These are phyloP conservation scores for Eupithecia abbreviata DNA, from an alignment of 2,888 invertebrate species.

Conservation along the genomic window DNA sequence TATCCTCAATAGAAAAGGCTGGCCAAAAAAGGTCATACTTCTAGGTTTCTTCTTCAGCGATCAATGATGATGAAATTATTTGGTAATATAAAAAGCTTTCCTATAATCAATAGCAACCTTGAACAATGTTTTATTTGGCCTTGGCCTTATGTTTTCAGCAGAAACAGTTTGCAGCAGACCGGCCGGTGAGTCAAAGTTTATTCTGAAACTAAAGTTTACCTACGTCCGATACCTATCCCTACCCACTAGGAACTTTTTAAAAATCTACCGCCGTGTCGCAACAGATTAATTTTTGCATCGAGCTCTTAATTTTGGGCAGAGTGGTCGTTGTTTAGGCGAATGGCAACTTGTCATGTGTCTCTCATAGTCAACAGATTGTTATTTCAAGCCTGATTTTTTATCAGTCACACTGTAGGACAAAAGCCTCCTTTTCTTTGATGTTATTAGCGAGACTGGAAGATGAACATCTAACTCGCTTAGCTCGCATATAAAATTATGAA, in stretches of 20 bases:
- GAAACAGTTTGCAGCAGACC: slow-evolving; percentile 38
- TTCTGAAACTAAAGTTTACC: slow-evolving; percentile 36
- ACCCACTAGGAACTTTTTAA: too few species aligned
- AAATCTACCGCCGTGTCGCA: not conserved
- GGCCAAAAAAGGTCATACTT: not conserved
- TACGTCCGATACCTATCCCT: slow-evolving; percentile 1
- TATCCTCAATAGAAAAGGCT: not conserved
- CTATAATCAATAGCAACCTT: slow-evolving; percentile 46
- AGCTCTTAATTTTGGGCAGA: not conserved
- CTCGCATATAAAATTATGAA: not conserved
- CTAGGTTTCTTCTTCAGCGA: not conserved
- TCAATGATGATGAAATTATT: not conserved
- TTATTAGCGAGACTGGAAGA: too few species aligned
- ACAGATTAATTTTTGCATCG: slow-evolving; percentile 20
- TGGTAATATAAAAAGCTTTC: slow-evolving; percentile 39
- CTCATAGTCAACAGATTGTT: too few species aligned
- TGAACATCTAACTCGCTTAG: not conserved
- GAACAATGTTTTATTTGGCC: slow-evolving; percentile 49
- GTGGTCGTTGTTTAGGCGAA: not conserved
- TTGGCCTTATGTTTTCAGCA: slow-evolving; percentile 56
- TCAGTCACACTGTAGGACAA: too few species aligned
- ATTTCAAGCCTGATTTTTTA: too few species aligned
- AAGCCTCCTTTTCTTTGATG: not conserved
- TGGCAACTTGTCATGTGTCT: not conserved
- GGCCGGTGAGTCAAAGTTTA: slow-evolving; percentile 41